Percentiles rank a stretch among this genome's conserved stretches.
Evolutionary conservation across 1,140 invertebrate genomes (phyloP).

Genomic region (Eubasilissa regina): DNA sequence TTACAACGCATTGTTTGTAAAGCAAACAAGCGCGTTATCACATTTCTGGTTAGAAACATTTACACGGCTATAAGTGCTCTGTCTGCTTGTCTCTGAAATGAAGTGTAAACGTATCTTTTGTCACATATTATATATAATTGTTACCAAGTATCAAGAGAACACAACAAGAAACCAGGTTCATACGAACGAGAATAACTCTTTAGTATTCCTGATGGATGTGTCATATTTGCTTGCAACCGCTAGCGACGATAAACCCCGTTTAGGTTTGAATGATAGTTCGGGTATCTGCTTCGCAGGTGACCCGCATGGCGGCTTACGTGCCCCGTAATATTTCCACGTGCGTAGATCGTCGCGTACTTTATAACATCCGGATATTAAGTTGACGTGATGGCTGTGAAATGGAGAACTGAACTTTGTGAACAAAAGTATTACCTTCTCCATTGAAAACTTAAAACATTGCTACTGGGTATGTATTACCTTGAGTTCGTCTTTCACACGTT

Average conservation of each 20-base stretch:
- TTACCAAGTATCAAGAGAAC: neutral
- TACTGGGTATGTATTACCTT: too few species aligned
- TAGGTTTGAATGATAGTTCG: slow-evolving; percentile 21
- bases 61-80: neutral
- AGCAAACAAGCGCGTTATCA: slow-evolving; percentile 25
- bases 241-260: slow-evolving; percentile 12
- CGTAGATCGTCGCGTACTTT: slow-evolving; percentile 42
- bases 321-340: slow-evolving; percentile 51
- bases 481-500: too few species aligned
- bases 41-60: slow-evolving; percentile 27
- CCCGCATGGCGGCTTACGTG: slow-evolving; percentile 37
- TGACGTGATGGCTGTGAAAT: neutral
- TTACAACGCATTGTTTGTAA: neutral
- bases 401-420: neutral
- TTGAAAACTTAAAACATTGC: too few species aligned
- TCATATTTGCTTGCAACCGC: slow-evolving; percentile 11
- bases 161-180: neutral
- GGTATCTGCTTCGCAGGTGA: slow-evolving; percentile 47
- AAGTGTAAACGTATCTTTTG: slow-evolving; percentile 30
- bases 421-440: too few species aligned
- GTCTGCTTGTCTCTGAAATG: slow-evolving; percentile 7
- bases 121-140: neutral
- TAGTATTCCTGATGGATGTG: neutral
- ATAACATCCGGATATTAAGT: slow-evolving; percentile 23
- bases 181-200: neutral